These are phyloP conservation scores for Coryphaenoides rupestris DNA, from an alignment of 2,113 vertebrate species.

Conservation along the genomic window DNA sequence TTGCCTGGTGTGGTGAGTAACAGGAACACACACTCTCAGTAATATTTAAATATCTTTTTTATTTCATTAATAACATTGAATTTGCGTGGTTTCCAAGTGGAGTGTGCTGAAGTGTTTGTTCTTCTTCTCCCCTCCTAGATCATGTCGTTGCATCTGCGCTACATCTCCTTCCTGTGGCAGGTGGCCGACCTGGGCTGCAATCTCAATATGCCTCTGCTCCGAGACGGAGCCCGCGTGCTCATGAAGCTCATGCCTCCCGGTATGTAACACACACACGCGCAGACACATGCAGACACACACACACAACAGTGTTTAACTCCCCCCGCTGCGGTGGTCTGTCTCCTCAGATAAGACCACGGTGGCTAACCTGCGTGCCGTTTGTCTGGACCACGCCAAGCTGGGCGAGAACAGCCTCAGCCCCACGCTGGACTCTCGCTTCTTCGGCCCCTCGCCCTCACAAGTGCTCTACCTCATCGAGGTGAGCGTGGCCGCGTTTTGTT, in stretches of 20 bases:
- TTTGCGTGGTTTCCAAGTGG: no score
- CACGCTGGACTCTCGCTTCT: slow-evolving; percentile 94
- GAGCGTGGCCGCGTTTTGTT: slow-evolving; percentile 39
- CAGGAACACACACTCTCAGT: neutral
- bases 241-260: slow-evolving; percentile 99
- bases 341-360: slow-evolving; percentile 93
- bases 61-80: neutral
- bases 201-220: slow-evolving; percentile 94
- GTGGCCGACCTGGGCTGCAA: slow-evolving; percentile 96
- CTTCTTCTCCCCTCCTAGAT: slow-evolving; percentile 75
- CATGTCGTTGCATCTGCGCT: slow-evolving; percentile 97
- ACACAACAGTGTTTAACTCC: neutral
- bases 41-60: neutral
- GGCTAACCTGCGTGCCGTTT: slow-evolving; percentile 93
- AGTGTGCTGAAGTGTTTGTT: neutral
- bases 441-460: slow-evolving; percentile 97
- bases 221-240: slow-evolving; percentile 94
- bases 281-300: neutral
- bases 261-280: slow-evolving; percentile 48
- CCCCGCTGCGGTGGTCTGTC: slow-evolving; percentile 10
- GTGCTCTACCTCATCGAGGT: slow-evolving; percentile 99
- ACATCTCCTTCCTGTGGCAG: slow-evolving; percentile 99
- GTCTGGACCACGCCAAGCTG: slow-evolving; percentile 97
- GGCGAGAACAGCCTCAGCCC: slow-evolving; percentile 98
- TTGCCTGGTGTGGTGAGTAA: slow-evolving; percentile 93